Evolutionary conservation across 2,113 vertebrate species (phyloP).

Genomic region (Pagrus major): DNA sequence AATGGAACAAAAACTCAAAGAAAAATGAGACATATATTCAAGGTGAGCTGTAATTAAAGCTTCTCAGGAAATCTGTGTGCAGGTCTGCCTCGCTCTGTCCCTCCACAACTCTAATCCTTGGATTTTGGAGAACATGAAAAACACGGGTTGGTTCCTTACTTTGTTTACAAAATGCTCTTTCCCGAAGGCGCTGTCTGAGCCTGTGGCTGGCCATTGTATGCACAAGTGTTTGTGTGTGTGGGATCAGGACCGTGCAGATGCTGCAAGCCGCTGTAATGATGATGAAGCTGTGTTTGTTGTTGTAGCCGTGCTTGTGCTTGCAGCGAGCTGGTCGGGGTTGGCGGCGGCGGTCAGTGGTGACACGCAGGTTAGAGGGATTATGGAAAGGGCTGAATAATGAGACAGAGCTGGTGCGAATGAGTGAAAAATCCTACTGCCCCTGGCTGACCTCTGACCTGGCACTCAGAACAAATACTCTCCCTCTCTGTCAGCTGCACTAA

Average conservation of each 20-base stretch:
- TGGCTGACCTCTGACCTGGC: slow-evolving; percentile 70
- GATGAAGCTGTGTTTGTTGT: slow-evolving; percentile 80
- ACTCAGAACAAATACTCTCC: slow-evolving; percentile 73
- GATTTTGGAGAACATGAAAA: slow-evolving; percentile 53
- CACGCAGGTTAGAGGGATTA: slow-evolving; percentile 73
- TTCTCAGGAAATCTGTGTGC: slow-evolving; percentile 3
- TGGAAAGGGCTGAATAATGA: slow-evolving; percentile 74
- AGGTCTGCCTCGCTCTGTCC: slow-evolving; percentile 15
- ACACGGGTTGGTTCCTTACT: slow-evolving; percentile 29
- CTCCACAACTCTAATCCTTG: slow-evolving; percentile 28
- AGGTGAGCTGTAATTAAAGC: neutral
- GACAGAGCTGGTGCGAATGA: slow-evolving; percentile 66
- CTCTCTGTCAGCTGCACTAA: slow-evolving; percentile 75
- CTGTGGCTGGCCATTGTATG: slow-evolving; percentile 25
- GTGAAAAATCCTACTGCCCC: slow-evolving; percentile 72
- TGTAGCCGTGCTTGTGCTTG: slow-evolving; percentile 63
- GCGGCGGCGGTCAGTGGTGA: slow-evolving; percentile 56
- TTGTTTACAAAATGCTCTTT: slow-evolving; percentile 58
- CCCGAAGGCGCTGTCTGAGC: slow-evolving; percentile 27
- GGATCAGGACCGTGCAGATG: slow-evolving; percentile 48
- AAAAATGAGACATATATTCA: slow-evolving; percentile 13
- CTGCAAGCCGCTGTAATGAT: slow-evolving; percentile 60
- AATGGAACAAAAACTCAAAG: neutral
- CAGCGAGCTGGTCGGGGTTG: slow-evolving; percentile 42
- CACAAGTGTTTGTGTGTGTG: slow-evolving; percentile 46